phyloP scores from a whole-genome alignment of 92 coral and sea anemone species.

The Isaurus tuberculatus region DNA sequence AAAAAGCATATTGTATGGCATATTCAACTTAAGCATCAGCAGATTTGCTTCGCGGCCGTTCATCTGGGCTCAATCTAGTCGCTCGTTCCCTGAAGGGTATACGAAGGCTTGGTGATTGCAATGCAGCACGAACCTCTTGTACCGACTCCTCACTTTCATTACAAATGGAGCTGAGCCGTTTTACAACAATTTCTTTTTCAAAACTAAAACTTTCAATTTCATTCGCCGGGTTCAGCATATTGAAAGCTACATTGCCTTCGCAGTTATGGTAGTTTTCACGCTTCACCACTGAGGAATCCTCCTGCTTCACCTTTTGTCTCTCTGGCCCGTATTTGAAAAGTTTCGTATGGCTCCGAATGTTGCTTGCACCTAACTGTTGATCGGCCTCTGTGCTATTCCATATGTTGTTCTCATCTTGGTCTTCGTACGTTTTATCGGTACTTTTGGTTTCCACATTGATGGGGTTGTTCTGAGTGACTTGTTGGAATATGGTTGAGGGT shows the following conservation, averaged over 20 bases:
- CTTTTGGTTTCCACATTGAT: background rate
- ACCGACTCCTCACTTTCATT: conserved; percentile 25
- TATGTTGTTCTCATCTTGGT: background rate
- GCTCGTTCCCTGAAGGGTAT: conserved; percentile 73
- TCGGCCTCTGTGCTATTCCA: conserved; percentile 19
- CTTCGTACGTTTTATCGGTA: background rate
- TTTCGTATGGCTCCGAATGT: conserved; percentile 2
- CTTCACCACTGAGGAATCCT: background rate
- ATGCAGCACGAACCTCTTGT: conserved; percentile 57
- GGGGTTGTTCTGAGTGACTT: background rate
- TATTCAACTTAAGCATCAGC: background rate
- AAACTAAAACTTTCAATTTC: background rate
- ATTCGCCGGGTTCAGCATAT: background rate
- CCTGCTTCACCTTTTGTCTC: background rate
- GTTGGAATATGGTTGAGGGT: background rate
- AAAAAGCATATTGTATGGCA: too few relatives aligned
- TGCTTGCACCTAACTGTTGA: background rate
- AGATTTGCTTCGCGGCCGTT: conserved; percentile 67
- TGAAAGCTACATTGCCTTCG: conserved; percentile 14
- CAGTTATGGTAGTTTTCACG: conserved; percentile 6
- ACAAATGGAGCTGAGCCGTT: background rate
- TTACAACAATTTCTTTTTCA: background rate
- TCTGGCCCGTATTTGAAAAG: background rate
- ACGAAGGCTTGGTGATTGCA: conserved; percentile 70
- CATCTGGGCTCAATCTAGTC: conserved; percentile 47